These are phyloP conservation scores for Smittia sp. DNA, from an alignment of 2,888 invertebrate species.

Conservation along the genomic window DNA sequence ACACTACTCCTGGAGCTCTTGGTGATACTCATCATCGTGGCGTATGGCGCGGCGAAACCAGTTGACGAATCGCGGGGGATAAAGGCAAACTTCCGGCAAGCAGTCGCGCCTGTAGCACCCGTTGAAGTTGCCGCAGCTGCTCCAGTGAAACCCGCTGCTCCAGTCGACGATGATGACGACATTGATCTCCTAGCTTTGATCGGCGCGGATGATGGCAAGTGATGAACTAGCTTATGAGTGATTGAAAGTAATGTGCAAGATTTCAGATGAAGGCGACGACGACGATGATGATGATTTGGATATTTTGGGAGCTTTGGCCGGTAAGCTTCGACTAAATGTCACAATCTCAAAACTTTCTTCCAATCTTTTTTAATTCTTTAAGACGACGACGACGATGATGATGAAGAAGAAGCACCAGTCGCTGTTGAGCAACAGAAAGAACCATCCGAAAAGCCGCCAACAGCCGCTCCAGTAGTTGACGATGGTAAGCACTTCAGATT, in stretches of 20 bases:
- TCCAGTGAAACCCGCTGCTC: slow-evolving; percentile 14
- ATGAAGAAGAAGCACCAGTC: neutral
- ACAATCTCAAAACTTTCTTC: neutral
- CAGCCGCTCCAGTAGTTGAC: neutral
- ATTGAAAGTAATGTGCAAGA: neutral
- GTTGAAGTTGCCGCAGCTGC: neutral
- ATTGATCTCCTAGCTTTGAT: slow-evolving; percentile 1
- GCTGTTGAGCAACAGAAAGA: slow-evolving; percentile 31
- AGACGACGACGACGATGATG: slow-evolving; percentile 35
- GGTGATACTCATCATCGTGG: slow-evolving; percentile 37
- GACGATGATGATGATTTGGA: slow-evolving; percentile 31
- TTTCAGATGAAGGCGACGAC: slow-evolving; percentile 32
- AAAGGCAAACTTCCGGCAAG: slow-evolving; percentile 8
- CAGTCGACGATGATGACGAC: slow-evolving; percentile 35
- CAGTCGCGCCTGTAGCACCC: slow-evolving; percentile 16
- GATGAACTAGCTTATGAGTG: neutral
- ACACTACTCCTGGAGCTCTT: slow-evolving; percentile 35
- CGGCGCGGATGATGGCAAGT: slow-evolving; percentile 20
- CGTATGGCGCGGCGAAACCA: slow-evolving; percentile 37
- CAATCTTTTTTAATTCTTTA: neutral
- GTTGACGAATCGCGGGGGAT: slow-evolving; percentile 19
- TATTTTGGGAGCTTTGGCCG: slow-evolving; percentile 28
- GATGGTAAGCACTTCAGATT: slow-evolving; percentile 1
- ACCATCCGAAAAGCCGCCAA: slow-evolving; percentile 35
- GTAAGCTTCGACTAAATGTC: neutral